Evolutionary conservation across 2,888 invertebrate genomes (phyloP), one percentile per base, ranked within the genome.

Genomic region (Argyra leucocephala): DNA sequence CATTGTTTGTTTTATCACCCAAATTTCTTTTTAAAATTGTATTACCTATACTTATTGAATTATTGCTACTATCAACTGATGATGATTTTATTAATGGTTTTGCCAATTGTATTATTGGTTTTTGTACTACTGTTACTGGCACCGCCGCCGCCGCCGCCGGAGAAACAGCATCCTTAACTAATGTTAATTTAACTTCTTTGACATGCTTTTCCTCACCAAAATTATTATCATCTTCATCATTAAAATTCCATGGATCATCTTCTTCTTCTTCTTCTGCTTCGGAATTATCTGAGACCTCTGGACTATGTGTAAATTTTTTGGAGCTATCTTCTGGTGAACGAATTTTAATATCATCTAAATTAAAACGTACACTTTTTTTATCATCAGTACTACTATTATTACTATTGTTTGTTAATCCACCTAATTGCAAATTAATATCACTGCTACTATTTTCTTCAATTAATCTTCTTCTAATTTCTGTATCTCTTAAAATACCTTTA

Each of bases 341-440:
- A 31, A 70, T 65, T 66, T 73, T 73, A 10, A 69, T 66, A 9
- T 74, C 73, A 12, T 76, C 77, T 65, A 87, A 76, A 75, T 85
- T 86, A 70, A 87, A 87, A 10, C 86, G 81, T 1, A 91, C 90
- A 74, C 88, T 90, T 74, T 91, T 91, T 67, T 86, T 86, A 66
- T 90, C 90, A 67, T 91, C 91, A 0, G 21, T 58, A 10, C 67
- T 63, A 2, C 66, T 60, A 37, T 61, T 63, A 3, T 61, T 36
- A 15, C 63, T 66, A 12, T 71, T 71, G 18, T 70, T 48, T 15
- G 18, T 5, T 5, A 48, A 5, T 18, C 48, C 48, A 48, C 15
- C n/a, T 48, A 48, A 48, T 48, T 48, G 48, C n/a, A 48, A 48
- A 48, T 18, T 15, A 18, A 48, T 48, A 48, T 48, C 48, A 48